These are phyloP conservation scores for Chironex yamaguchii DNA, from an alignment of 30 jellyfish, hydroid and myxozoan species.

Conservation along the genomic window DNA sequence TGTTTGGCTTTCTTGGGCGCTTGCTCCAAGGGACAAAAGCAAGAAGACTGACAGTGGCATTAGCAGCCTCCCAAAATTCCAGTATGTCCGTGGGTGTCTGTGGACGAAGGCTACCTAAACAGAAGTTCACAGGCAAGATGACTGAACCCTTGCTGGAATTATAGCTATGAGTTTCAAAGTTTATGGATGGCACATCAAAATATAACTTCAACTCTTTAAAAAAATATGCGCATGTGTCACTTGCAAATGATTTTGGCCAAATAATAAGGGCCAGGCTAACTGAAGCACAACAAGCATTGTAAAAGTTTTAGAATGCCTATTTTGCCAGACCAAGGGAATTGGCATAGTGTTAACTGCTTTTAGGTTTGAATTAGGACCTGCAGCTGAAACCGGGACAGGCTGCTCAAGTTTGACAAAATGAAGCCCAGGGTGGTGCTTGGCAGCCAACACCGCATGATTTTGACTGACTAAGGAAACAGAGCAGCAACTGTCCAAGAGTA, in stretches of 20 bases:
- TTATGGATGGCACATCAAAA: background rate
- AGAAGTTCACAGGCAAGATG: too few species aligned
- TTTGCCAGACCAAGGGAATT: conserved; percentile 39
- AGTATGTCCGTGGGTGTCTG: background rate
- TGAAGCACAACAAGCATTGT: conserved; percentile 52
- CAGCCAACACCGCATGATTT: background rate
- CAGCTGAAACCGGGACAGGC: conserved; percentile 56
- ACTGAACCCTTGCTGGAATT: too few species aligned
- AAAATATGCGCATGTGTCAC: conserved; percentile 5
- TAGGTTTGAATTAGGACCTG: background rate
- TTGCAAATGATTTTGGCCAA: conserved; percentile 30
- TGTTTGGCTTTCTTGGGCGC: too few species aligned
- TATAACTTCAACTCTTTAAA: conserved; percentile 7
- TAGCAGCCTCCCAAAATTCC: conserved; percentile 3
- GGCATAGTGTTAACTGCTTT: conserved; percentile 35
- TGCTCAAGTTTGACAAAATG: conserved; percentile 23
- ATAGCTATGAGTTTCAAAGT: background rate
- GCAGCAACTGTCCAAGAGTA: conserved; percentile 42
- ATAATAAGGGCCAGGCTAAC: conserved; percentile 27
- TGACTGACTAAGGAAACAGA: background rate
- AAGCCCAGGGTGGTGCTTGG: background rate
- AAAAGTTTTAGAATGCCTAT: background rate
- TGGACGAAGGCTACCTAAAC: too few species aligned
- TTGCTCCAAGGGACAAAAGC: background rate
- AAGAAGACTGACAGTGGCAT: too few species aligned